phyloP scores from a whole-genome alignment of 2,888 invertebrate genomes.

The Cerastoderma edule region DNA sequence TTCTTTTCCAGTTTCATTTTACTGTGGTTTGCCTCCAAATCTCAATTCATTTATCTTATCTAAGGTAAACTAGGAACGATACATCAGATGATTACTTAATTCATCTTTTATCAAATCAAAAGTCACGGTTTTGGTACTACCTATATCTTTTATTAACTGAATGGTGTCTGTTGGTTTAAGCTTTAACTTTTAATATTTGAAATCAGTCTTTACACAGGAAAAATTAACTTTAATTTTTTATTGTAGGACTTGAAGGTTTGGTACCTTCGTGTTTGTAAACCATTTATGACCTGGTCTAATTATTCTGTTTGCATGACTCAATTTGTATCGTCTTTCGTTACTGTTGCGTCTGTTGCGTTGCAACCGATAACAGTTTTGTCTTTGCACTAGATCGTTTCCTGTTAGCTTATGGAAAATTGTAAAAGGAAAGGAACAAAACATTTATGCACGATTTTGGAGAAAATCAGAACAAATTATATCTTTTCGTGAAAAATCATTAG shows the following conservation, averaged over 20 bases:
- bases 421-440: constrained; percentile 24
- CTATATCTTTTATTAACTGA: not conserved
- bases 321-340: too few relatives aligned
- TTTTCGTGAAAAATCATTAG: too few relatives aligned
- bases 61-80: too few relatives aligned
- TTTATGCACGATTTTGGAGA: too few relatives aligned
- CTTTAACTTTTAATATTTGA: not conserved
- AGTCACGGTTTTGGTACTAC: too few relatives aligned
- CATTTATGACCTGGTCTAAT: not conserved
- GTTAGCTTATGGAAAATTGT: constrained; percentile 2
- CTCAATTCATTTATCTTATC: too few relatives aligned
- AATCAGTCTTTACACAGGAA: not conserved
- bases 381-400: too few relatives aligned
- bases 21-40: too few relatives aligned
- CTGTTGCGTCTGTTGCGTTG: constrained; percentile 8
- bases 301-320: not conserved
- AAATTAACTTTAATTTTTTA: constrained; percentile 16
- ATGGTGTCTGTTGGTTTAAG: not conserved
- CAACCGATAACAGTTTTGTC: not conserved
- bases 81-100: too few relatives aligned
- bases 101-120: too few relatives aligned
- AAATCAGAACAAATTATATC: too few relatives aligned
- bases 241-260: constrained; percentile 7
- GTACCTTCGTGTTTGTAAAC: not conserved
- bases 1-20: too few relatives aligned